These are phyloP conservation scores for Parazoanthus darwini DNA, from an alignment of 92 coral and sea anemone genomes.

Conservation along the genomic window DNA sequence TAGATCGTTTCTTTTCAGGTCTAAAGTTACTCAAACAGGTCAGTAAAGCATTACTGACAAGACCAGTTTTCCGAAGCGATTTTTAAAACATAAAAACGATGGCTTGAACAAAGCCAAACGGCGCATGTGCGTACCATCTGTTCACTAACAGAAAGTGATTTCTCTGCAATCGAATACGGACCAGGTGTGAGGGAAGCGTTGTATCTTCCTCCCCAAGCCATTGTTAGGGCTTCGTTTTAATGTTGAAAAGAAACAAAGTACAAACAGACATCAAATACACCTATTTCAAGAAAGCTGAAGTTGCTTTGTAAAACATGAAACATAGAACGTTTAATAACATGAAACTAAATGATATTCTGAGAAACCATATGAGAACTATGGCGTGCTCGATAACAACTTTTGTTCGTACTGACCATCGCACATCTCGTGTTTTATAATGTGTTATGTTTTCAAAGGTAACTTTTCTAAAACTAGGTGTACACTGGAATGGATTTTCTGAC, in stretches of 20 bases:
- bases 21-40: not conserved
- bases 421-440: too few species aligned
- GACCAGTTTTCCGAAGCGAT: not conserved
- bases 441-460: too few species aligned
- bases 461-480: not conserved
- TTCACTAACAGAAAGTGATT: not conserved
- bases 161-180: not conserved
- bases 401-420: too few species aligned
- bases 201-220: conserved; percentile 1
- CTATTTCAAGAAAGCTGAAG: not conserved
- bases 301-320: too few species aligned
- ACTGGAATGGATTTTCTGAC: not conserved
- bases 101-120: not conserved
- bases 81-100: not conserved
- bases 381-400: too few species aligned
- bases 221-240: not conserved
- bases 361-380: too few species aligned
- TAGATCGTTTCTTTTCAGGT: not conserved
- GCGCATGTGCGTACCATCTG: conserved; percentile 35
- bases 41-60: not conserved
- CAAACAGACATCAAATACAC: too few species aligned
- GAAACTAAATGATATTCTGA: too few species aligned
- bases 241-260: not conserved
- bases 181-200: conserved; percentile 11
- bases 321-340: too few species aligned